Conservation (phyloP, 2,113 vertebrate species). For the Nothoprocta pentlandii region DNA sequence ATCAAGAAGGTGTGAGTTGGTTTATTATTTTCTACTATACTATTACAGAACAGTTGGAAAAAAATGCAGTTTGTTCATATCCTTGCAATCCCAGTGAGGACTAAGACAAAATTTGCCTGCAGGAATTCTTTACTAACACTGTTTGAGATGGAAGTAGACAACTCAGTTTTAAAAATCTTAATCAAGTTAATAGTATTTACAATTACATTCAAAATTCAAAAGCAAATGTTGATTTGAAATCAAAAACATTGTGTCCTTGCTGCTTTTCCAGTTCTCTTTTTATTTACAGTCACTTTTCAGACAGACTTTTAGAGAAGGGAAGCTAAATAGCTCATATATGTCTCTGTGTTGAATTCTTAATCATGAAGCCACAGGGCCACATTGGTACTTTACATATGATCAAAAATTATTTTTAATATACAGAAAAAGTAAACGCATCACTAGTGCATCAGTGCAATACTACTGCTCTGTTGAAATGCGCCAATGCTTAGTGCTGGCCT, state of each 20-base stretch:
- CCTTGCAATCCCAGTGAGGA: not conserved
- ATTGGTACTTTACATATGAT: not conserved
- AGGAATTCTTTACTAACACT: not conserved
- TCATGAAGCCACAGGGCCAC: not conserved
- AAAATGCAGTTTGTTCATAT: not conserved
- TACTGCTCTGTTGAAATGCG: not conserved
- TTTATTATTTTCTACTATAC: not conserved
- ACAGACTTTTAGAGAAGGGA: not conserved
- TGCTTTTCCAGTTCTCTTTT: not conserved
- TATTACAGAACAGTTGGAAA: not conserved
- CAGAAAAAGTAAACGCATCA: not conserved
- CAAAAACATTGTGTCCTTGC: not conserved
- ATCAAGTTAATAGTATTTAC: not conserved
- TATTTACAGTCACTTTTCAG: not conserved
- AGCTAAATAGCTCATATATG: not conserved
- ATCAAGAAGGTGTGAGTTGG: not conserved
- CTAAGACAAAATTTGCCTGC: not conserved
- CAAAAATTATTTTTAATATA: not conserved
- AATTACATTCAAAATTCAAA: not conserved
- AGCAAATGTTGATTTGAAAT: not conserved
- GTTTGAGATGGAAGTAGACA: not conserved
- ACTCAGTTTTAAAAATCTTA: not conserved
- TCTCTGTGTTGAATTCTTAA: not conserved
- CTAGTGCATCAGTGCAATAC: not conserved
- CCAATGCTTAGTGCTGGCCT: not conserved